Evolutionary conservation across 2,888 invertebrate genomes (phyloP).

Genomic region (Thereva nobilitata): DNA sequence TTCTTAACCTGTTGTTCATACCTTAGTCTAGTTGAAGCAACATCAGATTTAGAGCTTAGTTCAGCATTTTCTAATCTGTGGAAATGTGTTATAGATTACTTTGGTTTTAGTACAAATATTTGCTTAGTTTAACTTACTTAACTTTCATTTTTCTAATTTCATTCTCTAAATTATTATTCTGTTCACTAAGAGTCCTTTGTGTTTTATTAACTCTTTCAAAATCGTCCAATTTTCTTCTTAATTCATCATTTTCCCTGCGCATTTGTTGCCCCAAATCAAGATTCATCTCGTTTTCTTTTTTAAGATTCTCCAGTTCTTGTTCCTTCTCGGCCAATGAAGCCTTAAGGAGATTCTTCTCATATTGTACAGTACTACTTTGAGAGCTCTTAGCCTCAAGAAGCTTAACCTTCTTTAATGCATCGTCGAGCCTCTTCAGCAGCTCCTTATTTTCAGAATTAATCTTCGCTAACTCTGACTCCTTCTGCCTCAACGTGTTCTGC

Average conservation of each 20-base stretch:
- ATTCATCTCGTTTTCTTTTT: constrained; percentile 69
- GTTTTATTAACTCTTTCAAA: constrained; percentile 83
- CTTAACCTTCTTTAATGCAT: constrained; percentile 51
- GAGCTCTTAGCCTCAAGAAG: constrained; percentile 52
- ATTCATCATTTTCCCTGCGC: constrained; percentile 77
- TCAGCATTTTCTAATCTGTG: constrained; percentile 67
- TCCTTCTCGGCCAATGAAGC: constrained; percentile 75
- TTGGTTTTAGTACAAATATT: constrained; percentile 17
- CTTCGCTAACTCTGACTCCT: constrained; percentile 51
- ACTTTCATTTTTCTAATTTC: constrained; percentile 73
- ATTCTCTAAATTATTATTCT: constrained; percentile 73
- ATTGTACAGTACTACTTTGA: constrained; percentile 56
- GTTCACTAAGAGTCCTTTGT: constrained; percentile 76
- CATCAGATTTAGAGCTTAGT: constrained; percentile 74
- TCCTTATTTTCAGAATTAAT: constrained; percentile 53
- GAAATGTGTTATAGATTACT: constrained; percentile 5
- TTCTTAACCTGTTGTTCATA: constrained; percentile 84
- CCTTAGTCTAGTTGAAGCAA: constrained; percentile 78
- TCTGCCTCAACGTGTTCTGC: constrained; percentile 49
- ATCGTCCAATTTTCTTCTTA: constrained; percentile 79
- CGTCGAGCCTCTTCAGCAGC: constrained; percentile 50
- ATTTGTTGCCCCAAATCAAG: constrained; percentile 75
- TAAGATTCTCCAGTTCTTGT: constrained; percentile 71
- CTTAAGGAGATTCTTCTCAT: constrained; percentile 71
- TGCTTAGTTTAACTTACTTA: constrained; percentile 60